A percentile compares a stretch with the other conserved stretches of the same genome.
These are phyloP conservation scores for Strigamia transsilvanica DNA, from an alignment of 2,888 invertebrate species.

Conservation along the genomic window DNA sequence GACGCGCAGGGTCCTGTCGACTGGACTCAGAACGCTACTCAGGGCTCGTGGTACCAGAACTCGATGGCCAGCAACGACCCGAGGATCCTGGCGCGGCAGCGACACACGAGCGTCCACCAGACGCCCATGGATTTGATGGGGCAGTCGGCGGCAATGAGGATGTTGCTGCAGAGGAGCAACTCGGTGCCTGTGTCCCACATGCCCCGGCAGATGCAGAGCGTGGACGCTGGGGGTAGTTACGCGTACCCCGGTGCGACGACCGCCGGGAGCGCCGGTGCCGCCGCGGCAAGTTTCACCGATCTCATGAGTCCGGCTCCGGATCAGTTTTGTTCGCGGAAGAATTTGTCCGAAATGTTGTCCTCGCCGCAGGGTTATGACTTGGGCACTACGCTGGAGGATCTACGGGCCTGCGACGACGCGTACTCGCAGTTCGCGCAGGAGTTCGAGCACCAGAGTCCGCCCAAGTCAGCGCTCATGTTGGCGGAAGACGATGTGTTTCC, in stretches of 20 bases:
- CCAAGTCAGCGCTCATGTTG: background rate
- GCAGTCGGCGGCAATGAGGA: background rate
- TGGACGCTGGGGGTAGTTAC: background rate
- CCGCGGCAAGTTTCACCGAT: slow-evolving; percentile 28
- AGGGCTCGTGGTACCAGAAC: slow-evolving; percentile 12
- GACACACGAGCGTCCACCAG: slow-evolving; percentile 53
- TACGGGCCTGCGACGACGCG: slow-evolving; percentile 59
- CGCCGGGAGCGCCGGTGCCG: too few species aligned
- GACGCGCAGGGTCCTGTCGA: background rate
- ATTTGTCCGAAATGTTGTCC: background rate
- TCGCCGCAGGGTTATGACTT: slow-evolving; percentile 58
- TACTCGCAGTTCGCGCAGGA: slow-evolving; percentile 59
- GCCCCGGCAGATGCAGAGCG: background rate
- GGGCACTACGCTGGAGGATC: slow-evolving; percentile 58
- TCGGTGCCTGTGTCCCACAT: background rate
- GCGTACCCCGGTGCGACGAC: slow-evolving; percentile 51
- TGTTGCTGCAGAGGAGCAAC: slow-evolving; percentile 11
- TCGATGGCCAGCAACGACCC: slow-evolving; percentile 48
- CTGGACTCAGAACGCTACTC: slow-evolving; percentile 15
- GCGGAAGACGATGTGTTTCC: background rate
- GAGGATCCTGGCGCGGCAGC: slow-evolving; percentile 50
- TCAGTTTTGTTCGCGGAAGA: background rate
- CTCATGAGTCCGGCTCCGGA: background rate
- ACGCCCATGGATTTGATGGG: too few species aligned
- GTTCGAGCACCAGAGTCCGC: slow-evolving; percentile 48